Evolutionary conservation across 2,888 invertebrate species (phyloP).

Genomic region (Aproaerema taeniolella): DNA sequence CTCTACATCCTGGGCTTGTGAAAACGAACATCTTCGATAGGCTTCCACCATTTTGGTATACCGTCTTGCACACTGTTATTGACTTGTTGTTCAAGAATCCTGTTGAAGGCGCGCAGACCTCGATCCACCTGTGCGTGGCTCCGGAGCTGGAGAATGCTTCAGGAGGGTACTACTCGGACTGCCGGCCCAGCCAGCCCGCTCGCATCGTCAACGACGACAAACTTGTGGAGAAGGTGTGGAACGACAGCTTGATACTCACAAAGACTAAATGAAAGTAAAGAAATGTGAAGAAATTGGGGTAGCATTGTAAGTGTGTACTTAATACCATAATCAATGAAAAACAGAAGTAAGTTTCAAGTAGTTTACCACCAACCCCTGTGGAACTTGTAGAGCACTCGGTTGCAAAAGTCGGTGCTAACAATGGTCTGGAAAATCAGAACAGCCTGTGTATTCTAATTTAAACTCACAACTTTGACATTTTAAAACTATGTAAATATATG

Average conservation of each 20-base stretch:
- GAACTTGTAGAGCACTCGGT: no score
- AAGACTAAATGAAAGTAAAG: constrained; percentile 4
- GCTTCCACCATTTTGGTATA: constrained; percentile 54
- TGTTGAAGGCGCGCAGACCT: constrained; percentile 88
- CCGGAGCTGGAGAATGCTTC: constrained; percentile 81
- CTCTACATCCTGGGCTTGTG: constrained; percentile 89
- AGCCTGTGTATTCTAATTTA: no score
- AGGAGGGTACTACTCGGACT: constrained; percentile 89
- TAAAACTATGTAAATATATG: no score
- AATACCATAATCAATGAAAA: no score
- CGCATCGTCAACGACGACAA: constrained; percentile 78
- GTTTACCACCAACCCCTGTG: no score
- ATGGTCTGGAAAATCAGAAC: no score
- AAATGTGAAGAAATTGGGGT: no score
- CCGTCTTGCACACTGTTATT: constrained; percentile 70
- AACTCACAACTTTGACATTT: no score
- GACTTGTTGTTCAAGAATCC: constrained; percentile 82
- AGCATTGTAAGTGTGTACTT: no score
- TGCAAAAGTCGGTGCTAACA: no score
- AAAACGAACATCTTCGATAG: constrained; percentile 86
- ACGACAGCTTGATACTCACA: constrained; percentile 40
- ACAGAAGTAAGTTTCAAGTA: no score
- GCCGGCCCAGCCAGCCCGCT: constrained; percentile 76
- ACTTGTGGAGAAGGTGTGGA: constrained; percentile 87
- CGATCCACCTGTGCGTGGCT: constrained; percentile 83